Evolutionary conservation across 1,140 invertebrate genomes (phyloP).

Genomic region (Drosophila subpulchrella): DNA sequence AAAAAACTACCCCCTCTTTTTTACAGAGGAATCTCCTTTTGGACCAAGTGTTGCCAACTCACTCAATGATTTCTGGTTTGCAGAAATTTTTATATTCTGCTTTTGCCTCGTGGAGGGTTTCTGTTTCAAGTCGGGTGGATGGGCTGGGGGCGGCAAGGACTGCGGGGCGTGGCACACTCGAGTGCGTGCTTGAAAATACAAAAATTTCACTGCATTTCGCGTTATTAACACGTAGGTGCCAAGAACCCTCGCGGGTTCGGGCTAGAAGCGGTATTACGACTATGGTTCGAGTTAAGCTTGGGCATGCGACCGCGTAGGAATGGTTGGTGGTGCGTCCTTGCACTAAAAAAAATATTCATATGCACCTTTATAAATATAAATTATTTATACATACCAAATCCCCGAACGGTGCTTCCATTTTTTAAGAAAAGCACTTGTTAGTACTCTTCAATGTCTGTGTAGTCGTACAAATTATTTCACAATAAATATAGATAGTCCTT

Average conservation of each 20-base stretch:
- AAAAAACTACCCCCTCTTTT: constrained; percentile 13
- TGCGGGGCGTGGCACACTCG: constrained; percentile 65
- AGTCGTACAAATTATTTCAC: too few species aligned
- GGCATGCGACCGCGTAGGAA: background rate
- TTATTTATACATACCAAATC: too few species aligned
- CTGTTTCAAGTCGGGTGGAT: constrained; percentile 47
- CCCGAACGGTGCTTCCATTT: too few species aligned
- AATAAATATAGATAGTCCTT: too few species aligned
- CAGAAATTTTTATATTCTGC: constrained; percentile 43
- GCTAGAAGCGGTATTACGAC: constrained; percentile 21
- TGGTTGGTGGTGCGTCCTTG: constrained; percentile 19
- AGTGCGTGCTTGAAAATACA: constrained; percentile 77
- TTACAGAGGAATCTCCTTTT: constrained; percentile 25
- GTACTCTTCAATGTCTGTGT: too few species aligned
- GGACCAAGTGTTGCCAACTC: constrained; percentile 72
- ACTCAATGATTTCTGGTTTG: constrained; percentile 70
- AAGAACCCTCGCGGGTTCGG: constrained; percentile 13
- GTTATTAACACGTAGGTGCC: constrained; percentile 82
- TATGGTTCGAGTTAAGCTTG: constrained; percentile 12
- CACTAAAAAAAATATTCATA: background rate
- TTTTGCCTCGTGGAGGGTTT: constrained; percentile 41
- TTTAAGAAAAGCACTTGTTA: too few species aligned
- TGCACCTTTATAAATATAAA: background rate
- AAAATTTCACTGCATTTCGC: constrained; percentile 78
- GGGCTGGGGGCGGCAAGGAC: constrained; percentile 42